Evolutionary conservation across 92 coral and sea anemone genomes (phyloP), one percentile per base, ranked within the genome.

Genomic region (Parazoanthus atlanticus): DNA sequence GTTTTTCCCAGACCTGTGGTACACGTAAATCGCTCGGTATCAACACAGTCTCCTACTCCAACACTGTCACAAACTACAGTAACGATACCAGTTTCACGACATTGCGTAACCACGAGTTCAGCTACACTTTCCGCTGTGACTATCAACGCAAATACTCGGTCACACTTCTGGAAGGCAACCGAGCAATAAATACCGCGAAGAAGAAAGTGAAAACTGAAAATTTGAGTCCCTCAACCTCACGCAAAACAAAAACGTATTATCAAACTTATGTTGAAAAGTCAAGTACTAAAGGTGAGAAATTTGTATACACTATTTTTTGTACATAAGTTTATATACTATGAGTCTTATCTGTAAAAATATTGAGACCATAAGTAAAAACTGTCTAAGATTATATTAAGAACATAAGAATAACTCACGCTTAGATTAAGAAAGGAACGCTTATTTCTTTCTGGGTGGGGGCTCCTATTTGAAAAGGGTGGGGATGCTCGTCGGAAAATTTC

Each of bases 101-200:
- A 47, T 78, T 4, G 6, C 32, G 36, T n/a, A 36, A 41, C 12
- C 5, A 46, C 9, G 82, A 78, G 36, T 78, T 78, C 32, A 78
- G 82, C 58, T 78, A 78, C 21, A 78, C 82, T 6, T 25, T 78
- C 65, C 82, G 82, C 36, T 78, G 82, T 43, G 82, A 78, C 7
- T 78, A 78, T 78, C 82, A 49, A 25, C 82, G 65, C 8, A 78
- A 78, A 13, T 78, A 78, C 82, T 26, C 82, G 21, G 82, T 78
- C 31, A 3, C 82, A 23, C 82, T 78, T 78, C 65, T 78, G 25
- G 82, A 78, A 78, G 82, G 82, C 11, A 49, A 78, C 82, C n/a
- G 31, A 30, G 23, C 7, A 10, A 8, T 23, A 26, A 78, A 25
- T 6, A n/a, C 2, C 17, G 64, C 28, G 3, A 36, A 26, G 34